These are phyloP conservation scores for Sebastes trivittatus DNA, from an alignment of 2,797 vertebrate genomes.

Conservation along the genomic window DNA sequence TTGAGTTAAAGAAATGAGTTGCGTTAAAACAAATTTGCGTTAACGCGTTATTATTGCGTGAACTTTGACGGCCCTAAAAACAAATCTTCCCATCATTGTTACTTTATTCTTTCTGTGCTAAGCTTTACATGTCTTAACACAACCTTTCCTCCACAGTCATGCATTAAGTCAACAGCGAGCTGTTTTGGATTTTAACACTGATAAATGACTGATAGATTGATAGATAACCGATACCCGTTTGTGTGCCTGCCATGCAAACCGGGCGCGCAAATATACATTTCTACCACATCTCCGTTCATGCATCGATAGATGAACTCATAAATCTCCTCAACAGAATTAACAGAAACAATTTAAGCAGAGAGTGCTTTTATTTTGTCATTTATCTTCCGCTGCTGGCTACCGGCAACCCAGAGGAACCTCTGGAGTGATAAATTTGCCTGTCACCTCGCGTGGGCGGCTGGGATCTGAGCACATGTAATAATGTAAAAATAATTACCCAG, in stretches of 20 bases:
- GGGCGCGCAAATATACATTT: conserved; percentile 67
- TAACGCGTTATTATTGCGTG: no score
- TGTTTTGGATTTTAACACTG: conserved; percentile 44
- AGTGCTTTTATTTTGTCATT: conserved; percentile 89
- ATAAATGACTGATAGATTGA: conserved; percentile 70
- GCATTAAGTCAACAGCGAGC: conserved; percentile 24
- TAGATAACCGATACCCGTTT: conserved; percentile 74
- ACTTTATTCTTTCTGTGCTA: not conserved
- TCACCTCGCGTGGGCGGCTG: conserved; percentile 83
- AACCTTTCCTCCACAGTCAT: conserved; percentile 23
- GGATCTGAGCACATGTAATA: conserved; percentile 89
- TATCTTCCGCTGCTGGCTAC: conserved; percentile 79
- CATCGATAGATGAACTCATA: conserved; percentile 83
- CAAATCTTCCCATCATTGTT: not conserved
- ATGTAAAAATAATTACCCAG: conserved; percentile 90
- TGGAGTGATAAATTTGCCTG: conserved; percentile 88
- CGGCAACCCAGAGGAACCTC: conserved; percentile 74
- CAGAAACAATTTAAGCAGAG: conserved; percentile 88
- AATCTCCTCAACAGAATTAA: conserved; percentile 87
- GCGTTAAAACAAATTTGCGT: no score
- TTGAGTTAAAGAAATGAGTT: no score
- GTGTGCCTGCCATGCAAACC: conserved; percentile 59
- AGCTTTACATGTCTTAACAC: conserved; percentile 2
- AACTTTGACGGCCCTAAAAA: not conserved
- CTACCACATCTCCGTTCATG: conserved; percentile 74